Evolutionary conservation across 2,888 invertebrate genomes (phyloP).

Genomic region (Melieria crassipennis): DNA sequence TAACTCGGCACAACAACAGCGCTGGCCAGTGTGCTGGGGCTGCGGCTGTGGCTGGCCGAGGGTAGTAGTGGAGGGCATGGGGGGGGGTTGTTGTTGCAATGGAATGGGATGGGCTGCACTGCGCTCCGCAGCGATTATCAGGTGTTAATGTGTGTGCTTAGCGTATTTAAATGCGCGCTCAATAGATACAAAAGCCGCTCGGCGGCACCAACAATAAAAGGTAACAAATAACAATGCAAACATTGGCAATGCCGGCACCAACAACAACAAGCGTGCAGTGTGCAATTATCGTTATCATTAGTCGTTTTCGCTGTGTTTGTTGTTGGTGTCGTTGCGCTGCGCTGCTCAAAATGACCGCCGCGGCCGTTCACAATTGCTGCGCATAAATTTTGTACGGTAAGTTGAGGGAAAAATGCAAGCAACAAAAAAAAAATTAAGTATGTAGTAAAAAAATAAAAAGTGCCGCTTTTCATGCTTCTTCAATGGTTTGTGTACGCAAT

Average conservation of each 20-base stretch:
- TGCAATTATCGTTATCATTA: conserved; percentile 48
- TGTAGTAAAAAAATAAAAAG: too few relatives aligned
- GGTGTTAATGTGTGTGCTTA: conserved; percentile 61
- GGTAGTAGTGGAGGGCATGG: too few relatives aligned
- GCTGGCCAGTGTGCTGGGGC: background rate
- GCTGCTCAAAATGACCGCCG: background rate
- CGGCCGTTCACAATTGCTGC: too few relatives aligned
- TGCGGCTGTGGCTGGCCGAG: too few relatives aligned
- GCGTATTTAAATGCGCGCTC: conserved; percentile 4
- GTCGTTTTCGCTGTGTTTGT: background rate
- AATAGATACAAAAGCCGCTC: background rate
- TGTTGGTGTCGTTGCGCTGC: background rate
- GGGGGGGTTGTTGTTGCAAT: too few relatives aligned
- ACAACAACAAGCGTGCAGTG: conserved; percentile 22
- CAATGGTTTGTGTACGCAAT: background rate
- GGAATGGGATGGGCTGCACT: conserved; percentile 25
- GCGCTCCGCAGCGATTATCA: conserved; percentile 46
- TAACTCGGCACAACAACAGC: background rate
- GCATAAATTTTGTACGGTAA: too few relatives aligned
- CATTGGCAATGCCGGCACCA: conserved; percentile 8
- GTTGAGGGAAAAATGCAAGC: background rate
- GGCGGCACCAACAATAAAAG: background rate
- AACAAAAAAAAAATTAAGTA: background rate
- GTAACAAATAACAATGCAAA: conserved; percentile 2
- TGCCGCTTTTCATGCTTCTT: background rate